Percentiles rank a stretch among this genome's conserved stretches.
phyloP scores from a whole-genome alignment of 2,888 invertebrate species.

The Dinocampus coccinellae region DNA sequence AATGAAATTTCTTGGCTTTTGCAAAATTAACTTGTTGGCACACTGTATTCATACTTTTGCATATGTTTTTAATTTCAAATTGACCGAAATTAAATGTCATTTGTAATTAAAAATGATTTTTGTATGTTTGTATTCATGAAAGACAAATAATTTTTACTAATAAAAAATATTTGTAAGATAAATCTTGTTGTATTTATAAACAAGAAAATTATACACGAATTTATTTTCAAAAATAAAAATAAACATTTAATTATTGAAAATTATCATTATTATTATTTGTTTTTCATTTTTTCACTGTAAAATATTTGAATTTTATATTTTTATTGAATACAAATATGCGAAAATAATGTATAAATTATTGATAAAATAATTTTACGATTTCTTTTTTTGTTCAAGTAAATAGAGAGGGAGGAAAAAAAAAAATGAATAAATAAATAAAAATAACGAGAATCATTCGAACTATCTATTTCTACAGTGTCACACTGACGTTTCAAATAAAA shows the following conservation, averaged over 20 bases:
- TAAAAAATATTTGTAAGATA: neutral
- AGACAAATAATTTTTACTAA: neutral
- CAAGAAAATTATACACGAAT: neutral
- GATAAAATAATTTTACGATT: constrained; percentile 2
- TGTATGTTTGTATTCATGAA: neutral
- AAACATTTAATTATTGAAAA: too few species aligned
- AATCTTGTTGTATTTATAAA: neutral
- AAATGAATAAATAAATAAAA: too few species aligned
- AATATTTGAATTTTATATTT: neutral
- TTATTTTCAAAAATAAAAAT: neutral
- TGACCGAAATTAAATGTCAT: neutral
- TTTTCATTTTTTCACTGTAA: neutral
- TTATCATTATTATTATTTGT: too few species aligned
- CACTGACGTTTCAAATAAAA: neutral
- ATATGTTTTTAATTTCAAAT: constrained; percentile 10
- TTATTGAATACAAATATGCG: too few species aligned
- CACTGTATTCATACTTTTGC: constrained; percentile 7
- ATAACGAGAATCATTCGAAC: neutral
- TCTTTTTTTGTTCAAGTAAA: too few species aligned
- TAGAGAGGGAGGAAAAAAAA: neutral
- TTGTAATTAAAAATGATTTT: constrained; percentile 9
- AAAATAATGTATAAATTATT: too few species aligned
- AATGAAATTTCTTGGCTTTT: constrained; percentile 4
- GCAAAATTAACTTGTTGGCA: neutral
- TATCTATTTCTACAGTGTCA: neutral